Evolutionary conservation across 2,113 vertebrate genomes (phyloP), one percentile per base, ranked within the genome.

Genomic region (Macrotis lagotis): DNA sequence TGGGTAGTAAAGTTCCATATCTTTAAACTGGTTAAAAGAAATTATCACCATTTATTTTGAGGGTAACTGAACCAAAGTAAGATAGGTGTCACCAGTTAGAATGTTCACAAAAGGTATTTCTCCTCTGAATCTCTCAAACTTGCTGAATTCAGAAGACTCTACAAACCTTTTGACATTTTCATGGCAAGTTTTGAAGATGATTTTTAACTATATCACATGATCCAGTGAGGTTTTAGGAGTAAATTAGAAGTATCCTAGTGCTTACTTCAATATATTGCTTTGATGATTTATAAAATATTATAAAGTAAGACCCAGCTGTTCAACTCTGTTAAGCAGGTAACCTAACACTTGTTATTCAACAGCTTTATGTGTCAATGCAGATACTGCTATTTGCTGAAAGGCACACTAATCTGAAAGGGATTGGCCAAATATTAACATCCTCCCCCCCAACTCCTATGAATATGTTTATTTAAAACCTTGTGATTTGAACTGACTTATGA

Each of bases 291-390:
- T 92, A 44, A 94, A 94, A 44, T 50, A 88, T 89, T 92, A 91
- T 92, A 44, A 94, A 94, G 48, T 50, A 88, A 94, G 95, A 14
- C 93, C 66, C 92, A 88, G 47, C 66, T 91, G 44, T 93, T 51
- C 90, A 92, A 90, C 94, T 95, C 90, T 49, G 92, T 44, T 92
- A 94, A 93, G 55, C 92, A 92, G 66, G 48, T 90, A 94, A 95
- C 37, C 2, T 51, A 59, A 94, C 10, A 90, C 51, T 22, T 24
- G 50, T n/a, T 53, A 91, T 94, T 66, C 1, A 0, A 3, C 1
- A 26, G 26, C 94, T 92, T 24, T 22, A 53, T 66, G 8, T 51
- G 49, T 50, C 24, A 53, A 5, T 51, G 88, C 22, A 48, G 28
- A 28, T 44, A 0, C 2, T 0, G 0, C 25, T 24, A 51, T 90